Evolutionary conservation across 2,113 vertebrate genomes (phyloP), one percentile per base, ranked within the genome.

Genomic region (Sardina pilchardus): DNA sequence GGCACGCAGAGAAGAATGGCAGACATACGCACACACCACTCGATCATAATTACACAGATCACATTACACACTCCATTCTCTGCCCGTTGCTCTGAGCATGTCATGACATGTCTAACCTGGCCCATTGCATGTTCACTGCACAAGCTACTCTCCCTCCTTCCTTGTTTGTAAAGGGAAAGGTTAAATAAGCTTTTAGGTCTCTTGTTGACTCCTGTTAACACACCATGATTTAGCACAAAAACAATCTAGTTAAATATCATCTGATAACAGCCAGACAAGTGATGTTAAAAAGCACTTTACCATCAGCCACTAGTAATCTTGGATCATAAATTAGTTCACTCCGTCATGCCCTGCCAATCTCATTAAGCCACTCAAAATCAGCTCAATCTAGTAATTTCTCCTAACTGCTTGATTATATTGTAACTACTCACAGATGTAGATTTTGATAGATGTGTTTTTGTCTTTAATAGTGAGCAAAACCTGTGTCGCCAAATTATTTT

Each of bases 71-170:
- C 75, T 75, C 87, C 82, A 86, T 85, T 87, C 53, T 63, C 84
- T 47, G 30, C 84, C 83, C 91, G 36, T 81, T 81, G 86, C 59
- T 81, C 5, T 53, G 87, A 92, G 87, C 94, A 89, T 82, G 93
- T 85, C 87, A 83, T 85, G 90, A 92, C 94, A 90, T 94, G 93
- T 87, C 78, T 88, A 85, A 80, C 67, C 47, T 42, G 83, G 87
- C 85, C 84, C 30, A 36, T 30, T 34, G 30, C 71, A 36, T 78
- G 71, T 34, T 78, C 12, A 78, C 71, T 36, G 71, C 30, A 34
- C 34, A 78, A 36, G 39, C 63, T 71, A 34, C n/a, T 34, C 71
- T 78, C n/a, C 63, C n/a, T 19, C 14, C 67, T 17, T 78, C 5
- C 30, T 12, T 78, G 30, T 78, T 78, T 78, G 63, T 16, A 36